phyloP scores from a whole-genome alignment of 2,797 vertebrate species.

The Acropternis orthonyx region DNA sequence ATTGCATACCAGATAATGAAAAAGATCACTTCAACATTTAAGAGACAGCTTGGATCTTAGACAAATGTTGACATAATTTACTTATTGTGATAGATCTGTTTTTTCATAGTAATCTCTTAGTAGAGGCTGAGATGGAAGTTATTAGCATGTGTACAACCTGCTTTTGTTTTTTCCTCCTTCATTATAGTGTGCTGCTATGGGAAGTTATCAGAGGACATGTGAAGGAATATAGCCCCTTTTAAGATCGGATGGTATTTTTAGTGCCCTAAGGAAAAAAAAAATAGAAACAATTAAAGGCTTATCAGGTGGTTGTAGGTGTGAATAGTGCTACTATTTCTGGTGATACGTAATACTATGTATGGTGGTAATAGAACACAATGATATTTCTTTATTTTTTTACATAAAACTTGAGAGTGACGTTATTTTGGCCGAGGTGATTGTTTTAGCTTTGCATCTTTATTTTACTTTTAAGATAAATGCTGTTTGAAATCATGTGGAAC shows the following conservation, averaged over 20 bases:
- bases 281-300: constrained; percentile 6
- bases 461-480: not conserved
- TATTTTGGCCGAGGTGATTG: not conserved
- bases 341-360: not conserved
- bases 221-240: not conserved
- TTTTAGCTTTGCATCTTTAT: not conserved
- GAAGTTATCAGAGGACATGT: not conserved
- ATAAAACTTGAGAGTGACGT: not conserved
- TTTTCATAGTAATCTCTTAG: not conserved
- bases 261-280: not conserved
- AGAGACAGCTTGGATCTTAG: not conserved
- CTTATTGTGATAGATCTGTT: not conserved
- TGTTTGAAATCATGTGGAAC: not conserved
- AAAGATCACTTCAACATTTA: not conserved
- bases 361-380: not conserved
- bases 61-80: not conserved
- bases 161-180: not conserved
- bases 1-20: not conserved
- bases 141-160: not conserved
- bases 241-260: constrained; percentile 25
- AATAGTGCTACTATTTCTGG: not conserved
- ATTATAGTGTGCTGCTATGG: not conserved
- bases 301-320: not conserved
- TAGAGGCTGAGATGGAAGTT: not conserved
- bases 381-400: not conserved